Evolutionary conservation across 2,797 vertebrate genomes (phyloP).

Genomic region (Enteromius fasciolatus): DNA sequence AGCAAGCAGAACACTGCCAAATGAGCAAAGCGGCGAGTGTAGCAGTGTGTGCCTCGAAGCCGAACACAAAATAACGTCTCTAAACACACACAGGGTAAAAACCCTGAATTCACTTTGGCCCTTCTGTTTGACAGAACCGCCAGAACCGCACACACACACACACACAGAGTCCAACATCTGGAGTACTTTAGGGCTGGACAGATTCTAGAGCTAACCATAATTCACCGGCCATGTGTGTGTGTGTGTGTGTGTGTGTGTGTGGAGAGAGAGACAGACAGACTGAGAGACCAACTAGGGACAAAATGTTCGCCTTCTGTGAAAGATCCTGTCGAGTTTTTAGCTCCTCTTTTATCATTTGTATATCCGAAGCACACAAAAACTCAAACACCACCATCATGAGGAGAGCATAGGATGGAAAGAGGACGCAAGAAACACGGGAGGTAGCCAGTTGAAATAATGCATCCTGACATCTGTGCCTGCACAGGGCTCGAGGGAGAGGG

Average conservation of each 20-base stretch:
- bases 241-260: background rate
- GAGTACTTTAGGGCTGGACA: slow-evolving; percentile 54
- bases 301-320: slow-evolving; percentile 19
- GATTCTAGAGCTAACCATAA: slow-evolving; percentile 49
- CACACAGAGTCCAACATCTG: slow-evolving; percentile 52
- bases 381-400: background rate
- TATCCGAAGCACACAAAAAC: slow-evolving; percentile 1
- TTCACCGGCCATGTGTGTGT: slow-evolving; percentile 23
- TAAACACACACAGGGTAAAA: slow-evolving; percentile 8
- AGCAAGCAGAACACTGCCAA: slow-evolving; percentile 68
- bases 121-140: slow-evolving; percentile 45
- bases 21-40: slow-evolving; percentile 63
- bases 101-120: slow-evolving; percentile 36
- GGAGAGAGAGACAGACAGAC: background rate
- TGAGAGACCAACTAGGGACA: slow-evolving; percentile 28
- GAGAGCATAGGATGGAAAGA: background rate
- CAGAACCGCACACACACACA: slow-evolving; percentile 35
- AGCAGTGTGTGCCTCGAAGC: slow-evolving; percentile 41
- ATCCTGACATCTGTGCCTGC: slow-evolving; percentile 80
- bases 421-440: slow-evolving; percentile 62
- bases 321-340: slow-evolving; percentile 1
- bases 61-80: slow-evolving; percentile 24
- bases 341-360: slow-evolving; percentile 23
- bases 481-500: slow-evolving; percentile 70
- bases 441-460: slow-evolving; percentile 76